A percentile compares a stretch with the other conserved stretches of the same genome.
Evolutionary conservation across 2,797 vertebrate species (phyloP).

Genomic region (Fundulus diaphanus): DNA sequence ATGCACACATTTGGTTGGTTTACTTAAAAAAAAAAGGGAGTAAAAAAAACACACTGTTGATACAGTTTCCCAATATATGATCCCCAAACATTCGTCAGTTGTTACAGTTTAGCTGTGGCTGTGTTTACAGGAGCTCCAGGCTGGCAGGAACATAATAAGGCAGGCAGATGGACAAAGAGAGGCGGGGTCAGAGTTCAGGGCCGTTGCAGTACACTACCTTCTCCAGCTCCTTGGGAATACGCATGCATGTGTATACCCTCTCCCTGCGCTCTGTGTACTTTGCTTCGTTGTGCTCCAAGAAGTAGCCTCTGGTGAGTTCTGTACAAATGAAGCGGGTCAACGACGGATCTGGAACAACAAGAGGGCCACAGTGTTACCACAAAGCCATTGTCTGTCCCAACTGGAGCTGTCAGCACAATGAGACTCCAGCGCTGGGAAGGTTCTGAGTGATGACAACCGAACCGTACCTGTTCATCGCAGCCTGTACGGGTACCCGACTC

Average conservation of each 20-base stretch:
- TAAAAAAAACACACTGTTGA: background rate
- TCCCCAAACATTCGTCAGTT: background rate
- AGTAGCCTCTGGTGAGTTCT: slow-evolving; percentile 97
- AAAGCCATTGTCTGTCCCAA: slow-evolving; percentile 52
- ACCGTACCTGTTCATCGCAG: background rate
- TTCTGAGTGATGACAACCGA: slow-evolving; percentile 8
- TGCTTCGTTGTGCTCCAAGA: slow-evolving; percentile 98
- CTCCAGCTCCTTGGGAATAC: slow-evolving; percentile 96
- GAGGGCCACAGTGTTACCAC: slow-evolving; percentile 48
- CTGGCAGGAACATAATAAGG: background rate
- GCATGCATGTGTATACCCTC: slow-evolving; percentile 95
- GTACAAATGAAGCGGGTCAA: slow-evolving; percentile 91
- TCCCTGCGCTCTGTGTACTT: slow-evolving; percentile 96
- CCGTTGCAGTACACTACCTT: slow-evolving; percentile 81
- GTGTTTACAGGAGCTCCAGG: too few relatives aligned
- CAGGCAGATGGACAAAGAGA: slow-evolving; percentile 16
- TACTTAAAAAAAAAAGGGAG: background rate
- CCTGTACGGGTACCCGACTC: background rate
- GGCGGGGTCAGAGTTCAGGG: background rate
- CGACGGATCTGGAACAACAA: slow-evolving; percentile 87
- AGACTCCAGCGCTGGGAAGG: slow-evolving; percentile 23
- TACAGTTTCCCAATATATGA: background rate
- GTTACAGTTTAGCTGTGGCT: background rate
- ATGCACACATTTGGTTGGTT: background rate
- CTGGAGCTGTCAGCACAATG: slow-evolving; percentile 47